Evolutionary conservation across 2,113 vertebrate genomes (phyloP), one percentile per base, ranked within the genome.

Genomic region (Scomber japonicus): DNA sequence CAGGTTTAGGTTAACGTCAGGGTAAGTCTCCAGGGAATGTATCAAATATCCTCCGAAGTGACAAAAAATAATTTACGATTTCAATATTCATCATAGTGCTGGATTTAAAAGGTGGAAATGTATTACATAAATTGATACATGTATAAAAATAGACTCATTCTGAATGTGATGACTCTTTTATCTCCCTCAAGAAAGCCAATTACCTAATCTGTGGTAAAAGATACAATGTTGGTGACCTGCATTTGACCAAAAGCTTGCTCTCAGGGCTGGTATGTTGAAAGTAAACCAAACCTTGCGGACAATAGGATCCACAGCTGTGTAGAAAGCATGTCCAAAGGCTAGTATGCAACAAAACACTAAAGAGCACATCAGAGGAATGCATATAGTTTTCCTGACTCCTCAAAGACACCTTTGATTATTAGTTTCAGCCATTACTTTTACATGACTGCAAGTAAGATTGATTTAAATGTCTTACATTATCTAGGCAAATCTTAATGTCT

Each of bases 341-440:
- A 40, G 6, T 40, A 46, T 85, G 88, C 71, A 92, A 91, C 83
- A 46, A 21, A 71, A 91, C 48, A 86, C 89, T 35, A 4, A 24
- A 17, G 57, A 71, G 82, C 73, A 71, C 54, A 65, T 73, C 65
- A 79, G 54, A 80, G 15, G 53, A 72, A 78, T 64, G 67, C 12
- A 71, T 54, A 64, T 13, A 10, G 56, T 2, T 30, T 75, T 19
- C 62, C 55, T 35, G 55, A 17, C 21, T 55, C 19, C 46, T 81
- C 19, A 75, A 62, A 81, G 45, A 80, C 48, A 48, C 10, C 24
- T 30, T 10, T 51, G 56, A 50, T 53, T 60, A 57, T 67, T 31
- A 53, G 44, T 30, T 30, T 64, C n/a, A 67, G 63, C 11, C 21
- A 55, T 19, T 11, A 21, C 50, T 31, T 35, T 72, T 75, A 69